A percentile compares a stretch with the other conserved stretches of the same genome.
phyloP scores from a whole-genome alignment of 2,113 vertebrate genomes.

The Atrichornis clamosus region DNA sequence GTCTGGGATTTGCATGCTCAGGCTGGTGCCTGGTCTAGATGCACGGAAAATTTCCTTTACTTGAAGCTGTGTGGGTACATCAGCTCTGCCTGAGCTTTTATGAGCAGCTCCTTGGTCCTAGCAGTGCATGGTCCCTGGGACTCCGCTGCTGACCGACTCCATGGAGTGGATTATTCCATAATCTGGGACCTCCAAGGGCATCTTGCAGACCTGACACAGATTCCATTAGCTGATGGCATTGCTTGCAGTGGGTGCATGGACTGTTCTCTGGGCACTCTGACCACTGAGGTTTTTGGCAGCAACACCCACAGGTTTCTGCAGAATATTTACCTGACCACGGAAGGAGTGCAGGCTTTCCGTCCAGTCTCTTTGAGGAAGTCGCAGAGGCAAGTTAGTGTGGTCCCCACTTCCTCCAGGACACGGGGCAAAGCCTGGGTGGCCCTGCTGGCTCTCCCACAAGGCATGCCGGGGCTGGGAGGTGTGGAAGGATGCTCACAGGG shows the following conservation, averaged over 20 bases:
- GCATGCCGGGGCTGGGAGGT: background rate
- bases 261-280: no score
- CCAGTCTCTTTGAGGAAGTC: background rate
- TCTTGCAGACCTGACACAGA: background rate
- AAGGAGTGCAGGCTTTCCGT: background rate
- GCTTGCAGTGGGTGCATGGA: background rate
- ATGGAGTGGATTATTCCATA: background rate
- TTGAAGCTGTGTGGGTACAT: background rate
- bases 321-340: background rate
- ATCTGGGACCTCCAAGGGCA: background rate
- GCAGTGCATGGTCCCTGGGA: background rate
- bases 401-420: background rate
- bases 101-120: background rate
- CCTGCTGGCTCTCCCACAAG: background rate
- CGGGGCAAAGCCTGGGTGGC: background rate
- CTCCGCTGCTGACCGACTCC: rapidly evolving
- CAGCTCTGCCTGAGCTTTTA: background rate
- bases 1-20: background rate
- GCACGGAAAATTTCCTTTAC: background rate
- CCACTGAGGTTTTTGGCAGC: background rate
- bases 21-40: background rate
- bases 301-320: background rate
- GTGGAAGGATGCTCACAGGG: background rate
- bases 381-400: background rate
- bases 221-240: background rate